Percentiles rank a stretch among this genome's conserved stretches.
Conservation (phyloP, 2,113 vertebrate genomes). For the Physeter macrocephalus region DNA sequence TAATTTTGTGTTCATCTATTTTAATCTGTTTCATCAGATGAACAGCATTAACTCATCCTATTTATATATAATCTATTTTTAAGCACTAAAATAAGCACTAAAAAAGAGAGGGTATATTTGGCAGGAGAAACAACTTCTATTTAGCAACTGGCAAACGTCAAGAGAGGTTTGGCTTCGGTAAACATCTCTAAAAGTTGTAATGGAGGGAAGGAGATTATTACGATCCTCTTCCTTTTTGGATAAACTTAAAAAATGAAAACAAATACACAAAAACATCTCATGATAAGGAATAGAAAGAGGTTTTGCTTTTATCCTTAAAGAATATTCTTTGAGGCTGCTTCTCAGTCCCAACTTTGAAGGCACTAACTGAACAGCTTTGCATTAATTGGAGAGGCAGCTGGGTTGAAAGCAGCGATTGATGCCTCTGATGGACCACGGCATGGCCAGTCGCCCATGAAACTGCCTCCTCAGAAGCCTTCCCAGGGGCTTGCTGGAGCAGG, state of each 20-base stretch:
- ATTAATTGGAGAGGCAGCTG: conserved; percentile 34
- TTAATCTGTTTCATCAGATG: conserved; percentile 65
- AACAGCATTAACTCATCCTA: conserved; percentile 66
- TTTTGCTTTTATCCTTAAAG: neutral
- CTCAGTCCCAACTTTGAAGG: neutral
- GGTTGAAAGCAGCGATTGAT: neutral
- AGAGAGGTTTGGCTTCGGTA: conserved; percentile 54
- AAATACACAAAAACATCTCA: neutral
- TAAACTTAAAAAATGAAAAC: conserved; percentile 49
- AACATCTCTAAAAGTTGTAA: conserved; percentile 57
- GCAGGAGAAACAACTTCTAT: conserved; percentile 56
- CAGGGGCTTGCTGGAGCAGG: neutral
- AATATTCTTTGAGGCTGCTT: neutral
- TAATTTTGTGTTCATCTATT: conserved; percentile 65
- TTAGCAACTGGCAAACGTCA: conserved; percentile 66
- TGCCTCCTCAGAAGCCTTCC: neutral
- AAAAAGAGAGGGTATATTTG: conserved; percentile 62
- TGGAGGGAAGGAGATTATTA: conserved; percentile 31
- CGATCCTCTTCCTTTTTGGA: conserved; percentile 33
- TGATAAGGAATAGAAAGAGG: neutral
- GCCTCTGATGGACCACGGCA: neutral
- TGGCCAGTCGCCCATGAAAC: neutral
- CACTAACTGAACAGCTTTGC: conserved; percentile 30
- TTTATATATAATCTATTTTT: conserved; percentile 71
- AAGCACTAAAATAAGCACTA: conserved; percentile 62